Evolutionary conservation across 2,113 vertebrate species (phyloP).

Genomic region (Trogon melanurus): DNA sequence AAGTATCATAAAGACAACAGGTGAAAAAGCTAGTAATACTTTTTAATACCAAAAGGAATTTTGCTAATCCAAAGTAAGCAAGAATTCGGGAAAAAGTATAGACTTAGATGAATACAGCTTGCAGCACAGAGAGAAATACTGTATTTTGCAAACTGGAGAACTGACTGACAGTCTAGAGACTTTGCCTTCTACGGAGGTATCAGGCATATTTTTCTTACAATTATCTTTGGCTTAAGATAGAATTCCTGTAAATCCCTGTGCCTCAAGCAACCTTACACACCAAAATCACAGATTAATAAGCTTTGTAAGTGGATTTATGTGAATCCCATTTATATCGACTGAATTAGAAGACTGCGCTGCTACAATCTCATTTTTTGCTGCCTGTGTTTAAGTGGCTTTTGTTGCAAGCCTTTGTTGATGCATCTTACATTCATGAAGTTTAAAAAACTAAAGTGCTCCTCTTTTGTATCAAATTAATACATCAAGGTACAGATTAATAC

Average conservation of each 20-base stretch:
- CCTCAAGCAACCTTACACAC: background rate
- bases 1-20: background rate
- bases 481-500: background rate
- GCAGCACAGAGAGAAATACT: background rate
- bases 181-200: background rate
- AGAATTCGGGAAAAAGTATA: background rate
- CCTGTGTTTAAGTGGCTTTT: background rate
- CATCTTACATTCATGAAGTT: background rate
- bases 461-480: background rate
- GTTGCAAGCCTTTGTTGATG: background rate
- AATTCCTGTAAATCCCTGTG: constrained; percentile 8
- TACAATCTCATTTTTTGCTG: constrained; percentile 29
- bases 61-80: background rate
- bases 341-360: constrained; percentile 3
- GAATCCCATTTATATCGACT: constrained; percentile 21
- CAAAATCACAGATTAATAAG: background rate
- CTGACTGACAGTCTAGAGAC: background rate
- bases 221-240: constrained; percentile 11
- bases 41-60: background rate
- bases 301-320: constrained; percentile 15
- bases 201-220: background rate
- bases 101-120: background rate
- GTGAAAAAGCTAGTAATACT: background rate
- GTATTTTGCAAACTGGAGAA: background rate
- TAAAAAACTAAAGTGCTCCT: background rate